These are phyloP conservation scores for Mormyrops boulengeri DNA, from an alignment of 2,797 vertebrate genomes.

Conservation along the genomic window DNA sequence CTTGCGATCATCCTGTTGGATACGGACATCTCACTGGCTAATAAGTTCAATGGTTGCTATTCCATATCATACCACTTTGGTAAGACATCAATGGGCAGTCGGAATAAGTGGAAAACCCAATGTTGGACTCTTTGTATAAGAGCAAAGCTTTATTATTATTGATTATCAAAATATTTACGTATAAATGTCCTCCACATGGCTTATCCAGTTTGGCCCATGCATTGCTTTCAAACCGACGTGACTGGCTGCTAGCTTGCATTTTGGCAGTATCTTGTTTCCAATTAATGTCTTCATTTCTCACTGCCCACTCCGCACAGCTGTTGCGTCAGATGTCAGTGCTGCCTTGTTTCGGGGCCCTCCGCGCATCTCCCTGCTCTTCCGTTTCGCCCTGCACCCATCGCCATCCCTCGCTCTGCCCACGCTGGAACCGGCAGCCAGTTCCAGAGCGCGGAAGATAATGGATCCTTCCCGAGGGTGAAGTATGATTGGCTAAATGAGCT, in stretches of 20 bases:
- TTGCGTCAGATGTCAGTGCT: background rate
- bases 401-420: background rate
- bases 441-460: background rate
- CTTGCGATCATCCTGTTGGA: background rate
- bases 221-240: background rate
- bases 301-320: slow-evolving; percentile 6
- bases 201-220: background rate
- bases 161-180: slow-evolving; percentile 12
- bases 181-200: background rate
- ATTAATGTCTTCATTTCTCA: background rate
- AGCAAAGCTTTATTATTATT: background rate
- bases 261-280: background rate
- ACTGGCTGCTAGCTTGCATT: background rate
- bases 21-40: background rate
- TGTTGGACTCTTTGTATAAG: too few species aligned
- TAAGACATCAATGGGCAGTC: background rate
- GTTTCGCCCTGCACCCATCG: background rate
- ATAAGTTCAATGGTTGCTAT: background rate
- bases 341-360: background rate
- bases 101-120: background rate
- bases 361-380: background rate
- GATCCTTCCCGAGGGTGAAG: background rate
- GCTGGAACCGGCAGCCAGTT: background rate
- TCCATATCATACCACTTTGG: background rate
- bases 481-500: background rate